These are phyloP conservation scores for Netelia virgata DNA, from an alignment of 2,888 invertebrate genomes.

Conservation along the genomic window DNA sequence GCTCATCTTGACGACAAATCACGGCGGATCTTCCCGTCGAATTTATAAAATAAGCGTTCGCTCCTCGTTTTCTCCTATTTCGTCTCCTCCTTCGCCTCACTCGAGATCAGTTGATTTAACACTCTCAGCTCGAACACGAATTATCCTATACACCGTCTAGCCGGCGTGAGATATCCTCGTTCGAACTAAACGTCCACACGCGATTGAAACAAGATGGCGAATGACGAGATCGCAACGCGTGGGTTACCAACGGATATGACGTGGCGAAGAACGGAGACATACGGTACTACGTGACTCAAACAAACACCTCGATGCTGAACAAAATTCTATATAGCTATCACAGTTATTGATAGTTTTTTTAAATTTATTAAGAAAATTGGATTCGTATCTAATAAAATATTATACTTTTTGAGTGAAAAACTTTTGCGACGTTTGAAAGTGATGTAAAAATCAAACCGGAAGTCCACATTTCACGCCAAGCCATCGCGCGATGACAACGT, in stretches of 20 bases:
- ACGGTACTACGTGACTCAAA: conserved; percentile 47
- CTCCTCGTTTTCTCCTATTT: background rate
- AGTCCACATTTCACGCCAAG: background rate
- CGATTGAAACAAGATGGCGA: conserved; percentile 78
- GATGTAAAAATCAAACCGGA: conserved; percentile 23
- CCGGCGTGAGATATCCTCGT: conserved; percentile 3
- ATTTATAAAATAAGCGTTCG: conserved; percentile 16
- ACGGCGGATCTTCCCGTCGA: conserved; percentile 45
- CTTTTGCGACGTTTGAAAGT: background rate
- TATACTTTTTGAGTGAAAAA: background rate
- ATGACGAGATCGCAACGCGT: conserved; percentile 63
- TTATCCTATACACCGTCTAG: conserved; percentile 28
- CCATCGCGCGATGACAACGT: conserved; percentile 12
- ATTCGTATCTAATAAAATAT: background rate
- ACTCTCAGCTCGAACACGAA: conserved; percentile 25
- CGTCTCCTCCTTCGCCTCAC: conserved; percentile 6
- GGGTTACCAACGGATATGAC: conserved; percentile 67
- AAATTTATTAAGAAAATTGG: background rate
- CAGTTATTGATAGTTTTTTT: background rate
- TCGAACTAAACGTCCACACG: conserved; percentile 53
- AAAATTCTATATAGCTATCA: background rate
- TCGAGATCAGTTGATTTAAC: background rate
- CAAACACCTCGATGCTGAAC: background rate
- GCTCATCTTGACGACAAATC: conserved; percentile 88
- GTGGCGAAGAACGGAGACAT: conserved; percentile 13